These are phyloP conservation scores for Sphaeramia orbicularis DNA, from an alignment of 2,797 vertebrate species.

Conservation along the genomic window DNA sequence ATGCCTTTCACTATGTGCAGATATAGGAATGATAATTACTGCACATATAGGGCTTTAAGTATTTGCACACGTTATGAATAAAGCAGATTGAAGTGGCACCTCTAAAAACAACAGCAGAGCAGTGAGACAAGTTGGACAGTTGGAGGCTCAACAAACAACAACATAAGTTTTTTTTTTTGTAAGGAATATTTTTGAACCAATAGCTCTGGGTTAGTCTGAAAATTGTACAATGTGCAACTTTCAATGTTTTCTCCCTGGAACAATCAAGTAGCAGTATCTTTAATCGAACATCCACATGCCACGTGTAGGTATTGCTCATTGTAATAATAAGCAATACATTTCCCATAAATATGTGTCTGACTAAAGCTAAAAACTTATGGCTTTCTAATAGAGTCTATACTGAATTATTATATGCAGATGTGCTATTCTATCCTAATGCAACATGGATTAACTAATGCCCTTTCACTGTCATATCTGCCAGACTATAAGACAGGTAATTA, in stretches of 20 bases:
- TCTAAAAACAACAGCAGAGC: slow-evolving; percentile 41
- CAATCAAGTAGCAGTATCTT: too few species aligned
- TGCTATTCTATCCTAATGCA: slow-evolving; percentile 20
- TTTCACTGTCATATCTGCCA: slow-evolving; percentile 50
- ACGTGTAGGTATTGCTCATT: too few species aligned
- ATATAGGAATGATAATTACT: slow-evolving; percentile 28
- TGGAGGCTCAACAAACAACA: slow-evolving; percentile 32
- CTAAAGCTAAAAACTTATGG: not conserved
- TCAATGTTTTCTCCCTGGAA: too few species aligned
- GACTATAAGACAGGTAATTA: slow-evolving; percentile 72
- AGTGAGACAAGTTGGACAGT: slow-evolving; percentile 13
- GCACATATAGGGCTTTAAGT: slow-evolving; percentile 23
- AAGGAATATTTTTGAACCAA: slow-evolving; percentile 28
- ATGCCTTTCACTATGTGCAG: slow-evolving; percentile 27
- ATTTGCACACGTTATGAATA: slow-evolving; percentile 14
- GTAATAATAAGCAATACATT: too few species aligned
- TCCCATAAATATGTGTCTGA: too few species aligned
- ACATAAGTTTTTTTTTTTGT: slow-evolving; percentile 37
- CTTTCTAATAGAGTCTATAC: slow-evolving; percentile 8
- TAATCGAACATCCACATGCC: too few species aligned
- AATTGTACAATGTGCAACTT: not conserved
- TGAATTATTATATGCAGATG: slow-evolving; percentile 19
- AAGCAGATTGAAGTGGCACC: slow-evolving; percentile 30
- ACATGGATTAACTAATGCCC: slow-evolving; percentile 35
- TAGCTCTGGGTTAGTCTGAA: slow-evolving; percentile 30